These are phyloP conservation scores for Protobothrops mucrosquamatus DNA, from an alignment of 2,113 vertebrate genomes.

Conservation along the genomic window DNA sequence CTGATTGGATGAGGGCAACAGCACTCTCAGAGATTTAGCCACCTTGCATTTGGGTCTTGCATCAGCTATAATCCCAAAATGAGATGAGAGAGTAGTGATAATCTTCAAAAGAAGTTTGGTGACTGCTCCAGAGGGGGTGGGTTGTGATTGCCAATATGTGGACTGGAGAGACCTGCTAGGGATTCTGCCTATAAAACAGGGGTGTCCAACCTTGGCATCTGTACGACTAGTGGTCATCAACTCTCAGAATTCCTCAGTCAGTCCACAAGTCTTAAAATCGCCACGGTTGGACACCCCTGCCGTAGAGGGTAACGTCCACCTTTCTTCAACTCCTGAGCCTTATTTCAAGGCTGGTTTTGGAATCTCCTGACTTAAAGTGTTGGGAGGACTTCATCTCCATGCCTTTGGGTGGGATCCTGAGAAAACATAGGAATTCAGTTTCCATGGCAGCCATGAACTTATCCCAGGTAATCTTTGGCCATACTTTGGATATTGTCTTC, in stretches of 20 bases:
- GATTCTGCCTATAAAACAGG: not conserved
- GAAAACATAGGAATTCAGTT: not conserved
- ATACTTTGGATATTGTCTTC: not conserved
- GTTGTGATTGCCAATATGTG: not conserved
- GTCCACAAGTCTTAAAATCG: not conserved
- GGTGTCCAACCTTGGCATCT: not conserved
- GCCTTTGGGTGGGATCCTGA: not conserved
- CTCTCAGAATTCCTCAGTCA: not conserved
- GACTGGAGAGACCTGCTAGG: not conserved
- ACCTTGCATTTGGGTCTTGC: not conserved
- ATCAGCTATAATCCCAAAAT: not conserved
- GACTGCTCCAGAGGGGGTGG: not conserved
- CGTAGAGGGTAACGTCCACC: not conserved
- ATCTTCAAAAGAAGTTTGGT: not conserved
- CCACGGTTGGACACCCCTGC: not conserved
- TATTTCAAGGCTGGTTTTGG: not conserved
- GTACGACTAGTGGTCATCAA: not conserved
- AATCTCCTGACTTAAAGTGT: not conserved
- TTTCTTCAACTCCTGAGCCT: not conserved
- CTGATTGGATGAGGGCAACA: not conserved
- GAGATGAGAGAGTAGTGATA: not conserved
- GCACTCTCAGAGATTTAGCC: not conserved
- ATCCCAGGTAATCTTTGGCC: not conserved
- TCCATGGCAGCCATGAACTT: not conserved
- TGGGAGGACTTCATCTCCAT: not conserved